Evolutionary conservation across 1,140 invertebrate genomes (phyloP).

Genomic region (Cardiocondyla obscurior): DNA sequence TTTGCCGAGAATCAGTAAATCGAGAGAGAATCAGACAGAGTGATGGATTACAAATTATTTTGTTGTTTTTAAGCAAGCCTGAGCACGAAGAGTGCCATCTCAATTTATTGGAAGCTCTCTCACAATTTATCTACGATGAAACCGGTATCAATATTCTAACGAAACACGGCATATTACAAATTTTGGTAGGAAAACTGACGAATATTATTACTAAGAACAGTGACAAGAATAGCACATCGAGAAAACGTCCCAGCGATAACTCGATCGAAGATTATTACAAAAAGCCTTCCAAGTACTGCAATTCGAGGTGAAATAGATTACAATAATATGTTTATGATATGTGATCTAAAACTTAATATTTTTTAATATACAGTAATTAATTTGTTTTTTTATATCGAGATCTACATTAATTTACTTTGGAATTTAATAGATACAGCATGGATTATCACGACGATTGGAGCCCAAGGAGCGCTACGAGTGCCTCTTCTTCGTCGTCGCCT

Average conservation of each 20-base stretch:
- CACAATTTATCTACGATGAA: constrained; percentile 75
- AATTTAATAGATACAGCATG: constrained; percentile 72
- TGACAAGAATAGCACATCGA: constrained; percentile 62
- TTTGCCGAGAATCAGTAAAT: constrained; percentile 79
- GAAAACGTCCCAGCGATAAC: constrained; percentile 69
- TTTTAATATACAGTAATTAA: too few relatives aligned
- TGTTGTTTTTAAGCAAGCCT: constrained; percentile 71
- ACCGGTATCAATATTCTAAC: constrained; percentile 76
- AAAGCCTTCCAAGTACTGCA: constrained; percentile 68
- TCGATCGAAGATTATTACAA: constrained; percentile 51
- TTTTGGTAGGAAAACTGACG: constrained; percentile 74
- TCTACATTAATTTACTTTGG: constrained; percentile 11
- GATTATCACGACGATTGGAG: constrained; percentile 79
- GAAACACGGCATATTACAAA: constrained; percentile 76
- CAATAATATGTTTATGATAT: background rate
- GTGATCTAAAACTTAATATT: background rate
- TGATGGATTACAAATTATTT: constrained; percentile 76
- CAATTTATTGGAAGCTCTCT: constrained; percentile 73
- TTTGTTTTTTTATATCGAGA: background rate
- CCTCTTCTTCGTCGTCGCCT: constrained; percentile 77
- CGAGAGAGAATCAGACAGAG: constrained; percentile 69
- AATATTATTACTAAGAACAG: constrained; percentile 58
- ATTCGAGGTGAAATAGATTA: constrained; percentile 60
- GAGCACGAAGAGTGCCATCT: constrained; percentile 73
- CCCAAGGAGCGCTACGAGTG: constrained; percentile 73